These are phyloP conservation scores for Leucoraja ocellata DNA, from an alignment of 2,797 vertebrate genomes.

Conservation along the genomic window DNA sequence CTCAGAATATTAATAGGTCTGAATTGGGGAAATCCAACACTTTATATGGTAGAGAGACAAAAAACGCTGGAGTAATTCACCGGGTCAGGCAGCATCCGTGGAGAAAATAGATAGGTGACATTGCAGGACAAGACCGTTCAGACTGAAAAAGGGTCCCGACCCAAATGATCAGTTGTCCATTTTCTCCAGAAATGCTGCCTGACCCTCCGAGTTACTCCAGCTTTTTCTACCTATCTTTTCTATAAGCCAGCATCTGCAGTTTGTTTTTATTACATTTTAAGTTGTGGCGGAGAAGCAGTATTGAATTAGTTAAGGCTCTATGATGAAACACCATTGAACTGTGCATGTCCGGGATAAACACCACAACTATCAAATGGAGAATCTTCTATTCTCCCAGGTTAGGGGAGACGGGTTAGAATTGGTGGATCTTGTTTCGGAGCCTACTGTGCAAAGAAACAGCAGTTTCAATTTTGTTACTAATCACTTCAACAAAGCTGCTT, in stretches of 20 bases:
- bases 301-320: neutral
- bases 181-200: no score
- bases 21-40: neutral
- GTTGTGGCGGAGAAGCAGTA: no score
- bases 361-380: neutral
- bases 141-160: no score
- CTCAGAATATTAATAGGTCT: neutral
- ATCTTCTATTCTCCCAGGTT: neutral
- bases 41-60: neutral
- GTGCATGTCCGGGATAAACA: neutral
- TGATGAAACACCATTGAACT: neutral
- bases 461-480: neutral
- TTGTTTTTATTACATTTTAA: neutral
- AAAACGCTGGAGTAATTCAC: no score
- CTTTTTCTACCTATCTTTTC: no score
- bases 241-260: no score
- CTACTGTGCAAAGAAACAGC: neutral
- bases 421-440: neutral
- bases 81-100: no score
- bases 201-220: no score
- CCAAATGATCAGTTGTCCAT: no score
- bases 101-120: no score
- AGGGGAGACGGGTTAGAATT: neutral
- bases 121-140: no score
- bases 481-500: neutral